These are phyloP conservation scores for Acrocephalus scirpaceus DNA, from an alignment of 2,797 vertebrate genomes.

Conservation along the genomic window DNA sequence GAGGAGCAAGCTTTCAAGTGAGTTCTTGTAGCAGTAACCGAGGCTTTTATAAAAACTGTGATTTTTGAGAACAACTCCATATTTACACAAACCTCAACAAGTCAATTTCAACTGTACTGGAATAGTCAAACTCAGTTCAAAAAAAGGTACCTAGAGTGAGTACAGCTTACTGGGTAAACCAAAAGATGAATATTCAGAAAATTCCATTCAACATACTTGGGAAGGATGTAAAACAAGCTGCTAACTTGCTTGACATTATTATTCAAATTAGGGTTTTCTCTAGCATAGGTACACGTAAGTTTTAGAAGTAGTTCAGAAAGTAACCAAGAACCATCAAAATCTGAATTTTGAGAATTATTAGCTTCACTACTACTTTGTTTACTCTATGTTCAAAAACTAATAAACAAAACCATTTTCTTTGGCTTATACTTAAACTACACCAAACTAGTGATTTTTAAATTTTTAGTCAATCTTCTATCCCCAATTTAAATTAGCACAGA, in stretches of 20 bases:
- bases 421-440: conserved; percentile 85
- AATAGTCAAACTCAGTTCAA: background rate
- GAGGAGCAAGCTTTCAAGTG: background rate
- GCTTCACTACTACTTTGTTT: background rate
- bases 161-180: background rate
- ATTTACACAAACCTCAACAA: conserved; percentile 16
- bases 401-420: conserved; percentile 87
- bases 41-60: background rate
- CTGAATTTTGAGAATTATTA: background rate
- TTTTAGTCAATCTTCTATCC: background rate
- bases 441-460: conserved; percentile 18
- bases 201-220: background rate
- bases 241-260: background rate
- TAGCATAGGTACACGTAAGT: background rate
- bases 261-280: background rate
- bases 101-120: background rate
- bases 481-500: background rate
- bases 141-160: background rate
- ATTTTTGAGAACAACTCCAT: conserved; percentile 16
- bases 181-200: background rate
- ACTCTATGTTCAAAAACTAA: conserved; percentile 40
- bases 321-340: background rate
- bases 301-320: background rate
- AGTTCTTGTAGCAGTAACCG: background rate
- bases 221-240: background rate